Evolutionary conservation across 2,113 vertebrate genomes (phyloP).

Genomic region (Sinocyclocheilus grahami): DNA sequence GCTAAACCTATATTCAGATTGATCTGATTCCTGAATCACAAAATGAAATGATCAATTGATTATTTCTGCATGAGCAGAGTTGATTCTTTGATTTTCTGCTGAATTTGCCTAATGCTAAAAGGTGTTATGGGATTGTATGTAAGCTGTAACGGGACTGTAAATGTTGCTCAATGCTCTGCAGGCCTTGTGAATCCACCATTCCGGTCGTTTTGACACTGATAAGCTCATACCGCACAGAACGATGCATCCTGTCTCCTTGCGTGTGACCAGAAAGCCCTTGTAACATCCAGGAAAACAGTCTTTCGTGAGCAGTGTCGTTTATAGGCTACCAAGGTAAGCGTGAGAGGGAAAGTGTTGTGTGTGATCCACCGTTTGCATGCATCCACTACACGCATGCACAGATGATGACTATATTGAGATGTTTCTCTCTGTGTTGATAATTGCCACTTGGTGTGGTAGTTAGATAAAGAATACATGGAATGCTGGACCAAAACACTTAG

Average conservation of each 20-base stretch:
- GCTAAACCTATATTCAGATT: not conserved
- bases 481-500: conserved; percentile 42
- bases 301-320: conserved; percentile 39
- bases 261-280: conserved; percentile 28
- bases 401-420: not conserved
- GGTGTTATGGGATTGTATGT: not conserved
- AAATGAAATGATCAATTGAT: not conserved
- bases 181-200: not conserved
- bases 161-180: not conserved
- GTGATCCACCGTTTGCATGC: conserved; percentile 5
- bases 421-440: conserved; percentile 44
- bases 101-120: not conserved
- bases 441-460: conserved; percentile 28
- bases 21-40: not conserved
- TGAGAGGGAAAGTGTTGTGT: conserved; percentile 24
- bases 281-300: conserved; percentile 23
- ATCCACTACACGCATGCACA: conserved; percentile 29
- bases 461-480: conserved; percentile 41
- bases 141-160: not conserved
- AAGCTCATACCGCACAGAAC: not conserved
- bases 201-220: conserved; percentile 25
- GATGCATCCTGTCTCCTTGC: conserved; percentile 16
- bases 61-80: not conserved
- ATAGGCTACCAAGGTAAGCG: not conserved
- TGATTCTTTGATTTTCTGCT: not conserved